Evolutionary conservation across 2,888 invertebrate genomes (phyloP).

Genomic region (Cyrtodaria siliqua): DNA sequence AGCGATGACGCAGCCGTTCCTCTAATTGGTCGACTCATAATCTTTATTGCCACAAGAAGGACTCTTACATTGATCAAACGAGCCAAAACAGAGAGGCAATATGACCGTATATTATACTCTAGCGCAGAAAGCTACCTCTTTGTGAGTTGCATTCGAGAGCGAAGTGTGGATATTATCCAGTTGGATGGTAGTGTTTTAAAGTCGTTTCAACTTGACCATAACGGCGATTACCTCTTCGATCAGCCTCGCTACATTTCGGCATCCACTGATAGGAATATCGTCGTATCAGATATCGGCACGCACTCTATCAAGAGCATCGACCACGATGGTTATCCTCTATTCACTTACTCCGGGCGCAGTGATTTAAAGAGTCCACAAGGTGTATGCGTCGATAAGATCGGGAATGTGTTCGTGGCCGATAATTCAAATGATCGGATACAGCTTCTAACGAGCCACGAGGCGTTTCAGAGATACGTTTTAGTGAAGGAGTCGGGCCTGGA

Average conservation of each 20-base stretch:
- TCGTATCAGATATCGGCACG: constrained; percentile 74
- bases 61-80: constrained; percentile 67
- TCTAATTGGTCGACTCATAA: constrained; percentile 73
- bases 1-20: constrained; percentile 78
- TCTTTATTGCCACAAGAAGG: constrained; percentile 70
- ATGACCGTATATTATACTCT: constrained; percentile 76
- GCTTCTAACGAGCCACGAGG: constrained; percentile 73
- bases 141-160: constrained; percentile 71
- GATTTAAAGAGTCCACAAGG: constrained; percentile 74
- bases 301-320: constrained; percentile 70
- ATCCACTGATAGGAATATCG: constrained; percentile 69
- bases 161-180: constrained; percentile 73
- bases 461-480: constrained; percentile 75
- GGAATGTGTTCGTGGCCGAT: constrained; percentile 78
- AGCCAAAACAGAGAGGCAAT: constrained; percentile 75
- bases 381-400: constrained; percentile 75
- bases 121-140: constrained; percentile 62
- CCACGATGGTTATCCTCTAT: constrained; percentile 65
- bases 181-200: constrained; percentile 70
- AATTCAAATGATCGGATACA: constrained; percentile 76
- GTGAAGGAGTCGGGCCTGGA: constrained; percentile 73
- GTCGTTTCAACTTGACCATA: constrained; percentile 62
- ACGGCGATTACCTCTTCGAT: constrained; percentile 64
- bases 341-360: constrained; percentile 68
- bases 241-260: constrained; percentile 74